Evolutionary conservation across 2,797 vertebrate genomes (phyloP).

Genomic region (Poeciliopsis turneri): DNA sequence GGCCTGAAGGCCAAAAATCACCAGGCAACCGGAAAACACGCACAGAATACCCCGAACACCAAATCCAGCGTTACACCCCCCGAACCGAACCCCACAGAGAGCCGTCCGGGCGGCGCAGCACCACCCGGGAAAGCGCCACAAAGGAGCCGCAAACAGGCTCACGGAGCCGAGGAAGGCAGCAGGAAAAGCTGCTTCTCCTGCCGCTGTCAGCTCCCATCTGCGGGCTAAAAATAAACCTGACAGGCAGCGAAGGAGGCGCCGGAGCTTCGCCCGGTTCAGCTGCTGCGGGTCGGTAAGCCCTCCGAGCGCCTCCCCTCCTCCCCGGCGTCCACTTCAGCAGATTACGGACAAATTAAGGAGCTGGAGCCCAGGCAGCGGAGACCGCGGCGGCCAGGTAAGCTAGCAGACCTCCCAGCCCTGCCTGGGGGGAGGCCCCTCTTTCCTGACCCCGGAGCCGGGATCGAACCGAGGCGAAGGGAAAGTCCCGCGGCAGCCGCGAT

Average conservation of each 20-base stretch:
- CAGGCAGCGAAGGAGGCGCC: slow-evolving; percentile 6
- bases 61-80: not conserved
- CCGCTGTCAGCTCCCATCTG: slow-evolving; percentile 56
- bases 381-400: slow-evolving; percentile 2
- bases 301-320: not conserved
- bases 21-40: slow-evolving; percentile 12
- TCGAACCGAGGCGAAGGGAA: not conserved
- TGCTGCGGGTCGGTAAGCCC: not conserved
- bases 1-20: slow-evolving; percentile 4
- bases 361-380: not conserved
- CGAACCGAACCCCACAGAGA: not conserved
- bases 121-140: not conserved
- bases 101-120: not conserved
- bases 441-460: not conserved
- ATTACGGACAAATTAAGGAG: slow-evolving; percentile 16
- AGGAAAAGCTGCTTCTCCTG: slow-evolving; percentile 14
- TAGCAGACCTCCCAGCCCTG: slow-evolving; percentile 12
- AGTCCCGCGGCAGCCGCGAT: slow-evolving; percentile 7
- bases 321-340: not conserved
- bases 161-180: slow-evolving; percentile 6
- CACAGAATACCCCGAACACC: not conserved
- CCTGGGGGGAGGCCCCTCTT: not conserved
- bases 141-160: not conserved
- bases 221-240: slow-evolving; percentile 64
- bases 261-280: not conserved